Evolutionary conservation across 2,888 invertebrate species (phyloP), one percentile per base, ranked within the genome.

Genomic region (Pardosa pseudoannulata): DNA sequence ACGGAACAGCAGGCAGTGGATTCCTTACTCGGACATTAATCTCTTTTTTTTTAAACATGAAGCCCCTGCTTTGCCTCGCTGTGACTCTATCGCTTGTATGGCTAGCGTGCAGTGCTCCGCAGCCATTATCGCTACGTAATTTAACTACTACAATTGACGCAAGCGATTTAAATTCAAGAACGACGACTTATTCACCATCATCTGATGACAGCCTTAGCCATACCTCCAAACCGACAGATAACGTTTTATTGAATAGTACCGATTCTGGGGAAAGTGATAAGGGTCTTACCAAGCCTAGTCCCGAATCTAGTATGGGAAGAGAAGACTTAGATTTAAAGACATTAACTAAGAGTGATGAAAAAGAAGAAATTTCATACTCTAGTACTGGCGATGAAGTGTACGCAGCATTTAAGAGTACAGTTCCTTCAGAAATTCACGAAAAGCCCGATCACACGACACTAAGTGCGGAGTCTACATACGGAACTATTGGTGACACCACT

Each of bases 11-110:
- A 19, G 32, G 67, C 13, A 23, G 23, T 56, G 56, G 56, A 56
- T 56, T 56, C 2, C 5, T 23, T 23, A 56, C 23, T 7, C 67
- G 29, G 32, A 29, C 67, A 2, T 31, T 32, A 1, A 11, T 9
- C 29, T 28, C 29, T 29, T 9, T 29, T 64, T 16, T 19, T 1
- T 13, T 0, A 67, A 16, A 70, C 28, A 82, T 76, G 82, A 70
- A 31, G 75, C 70, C 62, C 70, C 65, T 76, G 27, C 36, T 64
- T 13, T 28, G n/a, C 11, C 2, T 71, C 16, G 27, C 62, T 7
- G 71, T 29, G 62, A 73, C 65, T 9, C 27, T 82, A 0, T 27
- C 67, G 72, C n/a, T 73, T 13, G 11, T 50, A 29, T 39, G 64
- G 31, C 0, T 65, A 3, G 16, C 29, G 0, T 6, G 23, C 2